These are phyloP conservation scores for Linyphia triangularis DNA, from an alignment of 2,888 invertebrate species.

Conservation along the genomic window DNA sequence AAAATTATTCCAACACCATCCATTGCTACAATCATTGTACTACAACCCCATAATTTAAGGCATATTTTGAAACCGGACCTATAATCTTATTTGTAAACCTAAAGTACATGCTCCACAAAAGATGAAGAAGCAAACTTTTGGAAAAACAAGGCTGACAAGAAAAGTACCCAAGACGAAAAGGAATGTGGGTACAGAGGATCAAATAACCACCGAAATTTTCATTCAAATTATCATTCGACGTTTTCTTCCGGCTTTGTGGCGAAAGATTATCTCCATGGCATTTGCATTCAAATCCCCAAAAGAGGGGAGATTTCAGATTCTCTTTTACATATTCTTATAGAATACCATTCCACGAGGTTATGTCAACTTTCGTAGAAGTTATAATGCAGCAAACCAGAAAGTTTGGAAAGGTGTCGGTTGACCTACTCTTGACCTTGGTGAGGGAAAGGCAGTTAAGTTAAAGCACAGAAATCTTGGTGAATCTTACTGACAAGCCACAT, in stretches of 20 bases:
- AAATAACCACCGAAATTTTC: conserved; percentile 26
- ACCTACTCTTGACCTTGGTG: conserved; percentile 55
- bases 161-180: too few relatives aligned
- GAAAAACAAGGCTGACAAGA: neutral
- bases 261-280: conserved; percentile 1
- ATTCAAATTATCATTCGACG: neutral
- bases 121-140: neutral
- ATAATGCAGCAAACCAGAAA: conserved; percentile 38
- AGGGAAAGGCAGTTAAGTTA: conserved; percentile 46
- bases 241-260: neutral
- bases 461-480: conserved; percentile 47
- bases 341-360: conserved; percentile 32
- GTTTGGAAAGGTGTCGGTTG: conserved; percentile 61
- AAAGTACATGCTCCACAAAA: too few relatives aligned
- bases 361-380: conserved; percentile 49
- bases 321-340: conserved; percentile 4
- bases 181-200: conserved; percentile 13
- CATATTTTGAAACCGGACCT: too few relatives aligned
- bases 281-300: neutral
- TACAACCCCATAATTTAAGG: too few relatives aligned
- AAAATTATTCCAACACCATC: too few relatives aligned
- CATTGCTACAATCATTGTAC: too few relatives aligned
- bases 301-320: neutral
- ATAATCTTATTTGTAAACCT: too few relatives aligned
- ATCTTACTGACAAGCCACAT: conserved; percentile 59